Base-by-base conservation (phyloP, 2,888 invertebrate species). In the Choristoneura rosaceana region DNA sequence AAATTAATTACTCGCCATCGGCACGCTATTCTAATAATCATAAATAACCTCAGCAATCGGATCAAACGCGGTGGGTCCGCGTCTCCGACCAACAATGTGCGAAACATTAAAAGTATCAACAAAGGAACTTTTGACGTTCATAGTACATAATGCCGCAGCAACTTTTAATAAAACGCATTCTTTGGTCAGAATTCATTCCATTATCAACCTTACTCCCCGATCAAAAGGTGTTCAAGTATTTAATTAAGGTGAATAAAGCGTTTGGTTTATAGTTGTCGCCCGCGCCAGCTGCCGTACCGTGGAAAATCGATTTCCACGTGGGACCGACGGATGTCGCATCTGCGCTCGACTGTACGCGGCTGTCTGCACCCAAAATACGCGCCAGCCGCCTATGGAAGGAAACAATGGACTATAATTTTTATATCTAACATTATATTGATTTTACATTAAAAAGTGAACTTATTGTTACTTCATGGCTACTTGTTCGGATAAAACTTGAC, bases 41-140 rank as follows among this genome's bases (percentile, higher is more conserved):
- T 94, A 93, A 94, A 94, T 94, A 89, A 93, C 87, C 79, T 83
- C 86, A 81, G 86, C 90, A 91, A 93, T 92, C 91, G 89, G 93
- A 93, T 93, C 91, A 90, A 92, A 89, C 90, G 91, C 90, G 92
- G 93, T 91, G 84, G 92, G 92, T 91, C 92, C 84, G 80, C 86
- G 76, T 77, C 80, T 76, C 78, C 77, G 76, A 38, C 79, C 84
- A 89, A 93, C 93, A 93, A 93, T 93, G 93, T 92, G 93, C 93
- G 92, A 94, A 93, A 93, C 94, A 93, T 94, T 93, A 93, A 93
- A 94, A 92, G 92, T 93, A 94, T 94, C 93, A 93, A 93, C 93
- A 93, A 94, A 91, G 85, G 91, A 88, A 89, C 92, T 93, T 93
- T 91, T 93, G 92, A 93, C 92, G 92, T 91, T 90, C 90, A 91